These are phyloP conservation scores for Selenia dentaria DNA, from an alignment of 2,888 invertebrate genomes.

Conservation along the genomic window DNA sequence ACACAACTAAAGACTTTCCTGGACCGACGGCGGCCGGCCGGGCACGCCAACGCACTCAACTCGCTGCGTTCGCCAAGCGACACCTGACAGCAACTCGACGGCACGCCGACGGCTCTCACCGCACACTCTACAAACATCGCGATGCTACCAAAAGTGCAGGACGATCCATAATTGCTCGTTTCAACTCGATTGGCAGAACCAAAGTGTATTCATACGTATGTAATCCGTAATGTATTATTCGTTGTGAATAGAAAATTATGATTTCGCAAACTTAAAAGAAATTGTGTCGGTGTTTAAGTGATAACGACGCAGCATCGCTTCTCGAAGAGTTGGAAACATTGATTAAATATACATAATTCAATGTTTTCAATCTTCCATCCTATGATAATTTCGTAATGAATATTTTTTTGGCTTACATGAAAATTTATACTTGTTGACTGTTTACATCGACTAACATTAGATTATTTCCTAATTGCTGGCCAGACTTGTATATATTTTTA, in stretches of 20 bases:
- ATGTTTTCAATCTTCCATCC: background rate
- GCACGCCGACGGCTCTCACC: slow-evolving; percentile 6
- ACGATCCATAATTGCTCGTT: slow-evolving; percentile 7
- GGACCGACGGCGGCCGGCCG: slow-evolving; percentile 74
- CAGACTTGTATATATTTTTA: slow-evolving; percentile 1
- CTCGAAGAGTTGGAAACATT: slow-evolving; percentile 17
- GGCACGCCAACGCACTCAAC: slow-evolving; percentile 63
- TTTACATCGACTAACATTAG: background rate
- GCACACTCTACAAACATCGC: slow-evolving; percentile 1
- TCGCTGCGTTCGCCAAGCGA: slow-evolving; percentile 70
- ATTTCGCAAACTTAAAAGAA: background rate
- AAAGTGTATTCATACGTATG: slow-evolving; percentile 18
- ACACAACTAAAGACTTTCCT: slow-evolving; percentile 74
- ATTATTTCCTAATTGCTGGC: background rate
- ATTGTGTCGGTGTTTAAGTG: background rate
- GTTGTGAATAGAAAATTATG: background rate
- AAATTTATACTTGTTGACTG: too few species aligned
- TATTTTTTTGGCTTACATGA: too few species aligned
- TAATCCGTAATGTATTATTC: slow-evolving; percentile 4
- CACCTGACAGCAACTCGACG: slow-evolving; percentile 53
- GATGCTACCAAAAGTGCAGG: background rate
- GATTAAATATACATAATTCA: background rate
- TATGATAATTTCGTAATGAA: too few species aligned
- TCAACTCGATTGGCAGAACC: slow-evolving; percentile 11
- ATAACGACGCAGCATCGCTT: slow-evolving; percentile 25